Percentiles rank a stretch among this genome's conserved stretches.
These are phyloP conservation scores for Chauna torquata DNA, from an alignment of 2,113 vertebrate species.

Conservation along the genomic window DNA sequence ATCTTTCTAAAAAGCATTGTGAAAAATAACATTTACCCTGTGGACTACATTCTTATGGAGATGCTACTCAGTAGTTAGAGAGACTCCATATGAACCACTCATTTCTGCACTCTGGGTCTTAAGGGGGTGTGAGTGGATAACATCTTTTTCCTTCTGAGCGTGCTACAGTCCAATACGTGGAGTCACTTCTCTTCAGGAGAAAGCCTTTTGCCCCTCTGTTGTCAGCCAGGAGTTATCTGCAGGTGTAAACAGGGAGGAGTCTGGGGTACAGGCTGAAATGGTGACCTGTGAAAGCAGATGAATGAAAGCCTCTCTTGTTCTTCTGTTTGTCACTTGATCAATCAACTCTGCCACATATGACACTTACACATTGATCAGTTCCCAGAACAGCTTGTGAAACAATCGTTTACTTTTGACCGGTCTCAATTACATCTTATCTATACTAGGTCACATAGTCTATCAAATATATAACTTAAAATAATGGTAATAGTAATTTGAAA, in stretches of 20 bases:
- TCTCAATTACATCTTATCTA: background rate
- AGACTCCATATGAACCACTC: background rate
- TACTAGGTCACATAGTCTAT: background rate
- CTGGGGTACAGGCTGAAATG: background rate
- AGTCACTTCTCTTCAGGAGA: background rate
- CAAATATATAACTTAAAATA: slow-evolving; percentile 14
- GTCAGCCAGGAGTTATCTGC: background rate
- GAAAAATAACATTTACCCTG: background rate
- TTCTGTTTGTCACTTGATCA: background rate
- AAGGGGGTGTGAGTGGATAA: background rate
- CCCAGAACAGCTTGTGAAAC: background rate
- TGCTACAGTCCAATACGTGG: background rate
- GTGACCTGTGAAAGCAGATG: background rate
- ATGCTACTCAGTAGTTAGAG: background rate
- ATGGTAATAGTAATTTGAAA: background rate
- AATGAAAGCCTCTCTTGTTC: background rate
- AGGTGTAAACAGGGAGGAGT: background rate
- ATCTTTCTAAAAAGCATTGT: background rate
- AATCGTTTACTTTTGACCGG: background rate
- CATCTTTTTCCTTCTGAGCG: background rate
- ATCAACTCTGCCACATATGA: background rate
- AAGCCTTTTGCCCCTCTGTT: background rate
- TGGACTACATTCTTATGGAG: background rate
- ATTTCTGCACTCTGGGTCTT: background rate
- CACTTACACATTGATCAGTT: background rate